Base-by-base conservation (phyloP, 2,113 vertebrate genomes). In the Drymodes brunneopygia region DNA sequence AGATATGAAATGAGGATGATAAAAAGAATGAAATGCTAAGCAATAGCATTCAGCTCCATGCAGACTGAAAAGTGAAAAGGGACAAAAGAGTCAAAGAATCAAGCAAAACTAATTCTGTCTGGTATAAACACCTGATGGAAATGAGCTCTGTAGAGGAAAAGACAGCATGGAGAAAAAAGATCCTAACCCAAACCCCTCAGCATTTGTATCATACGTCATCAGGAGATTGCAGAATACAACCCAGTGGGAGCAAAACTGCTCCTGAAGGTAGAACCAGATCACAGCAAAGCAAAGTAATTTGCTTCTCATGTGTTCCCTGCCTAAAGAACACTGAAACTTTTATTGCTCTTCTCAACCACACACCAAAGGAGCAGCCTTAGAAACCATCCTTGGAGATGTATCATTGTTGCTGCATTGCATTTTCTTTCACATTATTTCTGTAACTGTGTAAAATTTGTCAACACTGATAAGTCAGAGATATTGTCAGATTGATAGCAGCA, bases 1-100 rank as follows among this genome's bases (percentile, higher is more conserved):
- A 89, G 69, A 89, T 94, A 82, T 69, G 60, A 94, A 96, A 88
- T 31, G 18, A 94, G 40, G 51, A 74, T 89, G 36, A 84, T 92
- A 72, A 94, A 87, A 86, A 86, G 50, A 86, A 90, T 1, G 5
- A 56, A 14, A 67, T 69, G 72, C 65, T 90, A 62, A 94, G 60
- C 51, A 94, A 57, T 35, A 86, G 61, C 33, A 62, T 91, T 67
- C 53, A 81, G 53, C 40, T 95, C 89, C 51, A 57, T 45, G 36
- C 81, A 70, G 69, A 83, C 89, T 75, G 22, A 81, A 51, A 93
- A 92, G 42, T 65, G 42, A 81, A 92, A 95, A 74, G 47, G 56
- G 64, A 64, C 60, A 78, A 78, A 82, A 92, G n/a, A 86, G 54
- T 82, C 50, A 66, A 90, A 75, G 48, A 93, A 92, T 45, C 42